A percentile compares a stretch with the other conserved stretches of the same genome.
Conservation (phyloP, 64 coral and sea anemone species). For the Actinia tenebrosa region DNA sequence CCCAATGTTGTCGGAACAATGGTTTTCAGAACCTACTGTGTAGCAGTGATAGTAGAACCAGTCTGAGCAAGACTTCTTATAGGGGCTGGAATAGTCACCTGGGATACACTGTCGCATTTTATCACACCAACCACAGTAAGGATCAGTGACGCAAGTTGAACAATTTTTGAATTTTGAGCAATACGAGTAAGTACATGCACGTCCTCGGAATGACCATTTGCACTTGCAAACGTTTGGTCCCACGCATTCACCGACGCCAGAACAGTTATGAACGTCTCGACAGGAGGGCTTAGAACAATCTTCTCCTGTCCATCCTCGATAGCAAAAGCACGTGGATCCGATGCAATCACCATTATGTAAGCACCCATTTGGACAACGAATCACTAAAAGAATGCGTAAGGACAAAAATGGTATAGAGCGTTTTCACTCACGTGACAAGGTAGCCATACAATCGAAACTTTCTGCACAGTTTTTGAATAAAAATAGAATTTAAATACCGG, state of each 20-base stretch:
- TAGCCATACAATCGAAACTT: too few relatives aligned
- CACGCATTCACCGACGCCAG: conserved; percentile 50
- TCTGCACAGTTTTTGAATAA: too few relatives aligned
- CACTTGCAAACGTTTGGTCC: conserved; percentile 72
- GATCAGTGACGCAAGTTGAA: conserved; percentile 31
- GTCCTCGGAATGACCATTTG: conserved; percentile 42
- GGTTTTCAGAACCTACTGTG: conserved; percentile 41
- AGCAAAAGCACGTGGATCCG: conserved; percentile 68
- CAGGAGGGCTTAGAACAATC: conserved; percentile 64
- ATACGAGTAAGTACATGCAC: conserved; percentile 51
- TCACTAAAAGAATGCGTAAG: conserved; percentile 28
- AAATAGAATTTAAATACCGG: too few relatives aligned
- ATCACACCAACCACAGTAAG: conserved; percentile 70
- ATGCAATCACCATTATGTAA: conserved; percentile 75
- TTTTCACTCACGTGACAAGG: too few relatives aligned
- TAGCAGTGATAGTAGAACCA: conserved; percentile 74
- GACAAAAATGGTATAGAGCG: not conserved
- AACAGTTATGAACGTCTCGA: conserved; percentile 60
- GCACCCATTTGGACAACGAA: conserved; percentile 66
- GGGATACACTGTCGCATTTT: conserved; percentile 44
- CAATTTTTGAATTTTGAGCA: conserved; percentile 45
- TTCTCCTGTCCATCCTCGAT: conserved; percentile 59
- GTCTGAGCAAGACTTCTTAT: conserved; percentile 40
- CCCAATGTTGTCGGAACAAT: conserved; percentile 56
- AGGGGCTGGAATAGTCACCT: conserved; percentile 17